A percentile compares a stretch with the other conserved stretches of the same genome.
Conservation (phyloP, 2,113 vertebrate species). For the Upupa epops region DNA sequence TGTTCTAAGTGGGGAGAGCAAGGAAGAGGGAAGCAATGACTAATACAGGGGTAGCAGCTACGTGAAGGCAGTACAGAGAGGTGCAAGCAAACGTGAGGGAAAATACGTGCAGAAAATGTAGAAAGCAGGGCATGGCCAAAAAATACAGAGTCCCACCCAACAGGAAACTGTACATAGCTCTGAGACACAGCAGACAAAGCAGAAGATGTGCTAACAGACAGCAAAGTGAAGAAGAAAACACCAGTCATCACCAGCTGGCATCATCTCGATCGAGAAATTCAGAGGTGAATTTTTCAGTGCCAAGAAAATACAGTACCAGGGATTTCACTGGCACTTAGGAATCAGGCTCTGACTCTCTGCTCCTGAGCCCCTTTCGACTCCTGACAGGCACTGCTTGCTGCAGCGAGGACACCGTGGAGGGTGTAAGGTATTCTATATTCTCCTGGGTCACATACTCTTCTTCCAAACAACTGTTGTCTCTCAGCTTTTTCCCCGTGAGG, state of each 20-base stretch:
- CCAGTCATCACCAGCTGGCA: slow-evolving; percentile 16
- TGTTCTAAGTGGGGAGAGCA: background rate
- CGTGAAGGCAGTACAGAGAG: background rate
- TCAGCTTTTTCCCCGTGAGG: background rate
- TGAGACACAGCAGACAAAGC: slow-evolving; percentile 12
- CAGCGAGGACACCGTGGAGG: background rate
- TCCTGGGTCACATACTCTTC: background rate
- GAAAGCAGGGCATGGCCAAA: slow-evolving; percentile 24
- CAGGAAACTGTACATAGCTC: slow-evolving; percentile 31
- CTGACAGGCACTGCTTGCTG: background rate
- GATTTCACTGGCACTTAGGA: background rate
- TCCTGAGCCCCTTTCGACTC: background rate
- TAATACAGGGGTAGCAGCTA: background rate
- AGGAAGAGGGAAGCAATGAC: background rate
- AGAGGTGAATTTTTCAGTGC: background rate
- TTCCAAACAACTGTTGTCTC: background rate
- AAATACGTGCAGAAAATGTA: slow-evolving; percentile 11
- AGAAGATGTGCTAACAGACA: slow-evolving; percentile 38
- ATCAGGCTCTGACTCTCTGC: background rate
- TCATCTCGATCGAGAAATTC: slow-evolving; percentile 15
- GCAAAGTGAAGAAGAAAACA: slow-evolving; percentile 35
- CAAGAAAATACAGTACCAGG: background rate
- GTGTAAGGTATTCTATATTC: background rate
- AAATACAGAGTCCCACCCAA: slow-evolving; percentile 24
- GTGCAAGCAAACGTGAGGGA: background rate